Evolutionary conservation across 2,888 invertebrate genomes (phyloP), one percentile per base, ranked within the genome.

Genomic region (Campaea margaritaria): DNA sequence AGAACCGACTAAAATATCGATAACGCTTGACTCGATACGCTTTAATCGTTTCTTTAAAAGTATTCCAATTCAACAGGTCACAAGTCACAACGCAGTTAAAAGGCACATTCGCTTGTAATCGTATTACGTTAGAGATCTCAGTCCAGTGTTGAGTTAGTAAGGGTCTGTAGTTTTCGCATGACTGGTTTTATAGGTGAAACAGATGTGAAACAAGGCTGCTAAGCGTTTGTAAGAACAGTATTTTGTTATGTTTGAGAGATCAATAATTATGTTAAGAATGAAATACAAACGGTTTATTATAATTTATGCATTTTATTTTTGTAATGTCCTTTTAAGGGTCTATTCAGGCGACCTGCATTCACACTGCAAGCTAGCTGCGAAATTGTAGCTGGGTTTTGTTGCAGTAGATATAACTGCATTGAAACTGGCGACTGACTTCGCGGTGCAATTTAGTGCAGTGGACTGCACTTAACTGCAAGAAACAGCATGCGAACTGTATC

Each of bases 181-280:
- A 81, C 90, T 91, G 84, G 90, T 91, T 91, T 87, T 91, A 87
- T 87, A 91, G 90, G 88, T 91, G 91, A 78, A 91, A 90, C 89
- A 91, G 90, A 84, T 91, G 89, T 91, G 89, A 78, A 79, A 65
- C 42, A 75, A 75, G 78, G 74, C 75, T 82, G 82, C 73, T 75
- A 75, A 21, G 16, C 74, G 78, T 77, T 79, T 74, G 71, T 69
- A 64, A 68, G 67, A 88, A 85, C 88, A 89, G 88, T 90, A 88
- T 87, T 60, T 55, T 77, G 76, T 85, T 83, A 78, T 75, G 77
- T 80, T 81, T 79, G 72, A 76, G 74, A 72, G 75, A 80, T 76
- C 76, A 65, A 72, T 74, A 3, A 21, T 65, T 73, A 74, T 72
- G 61, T 66, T 75, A 62, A 75, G 70, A 69, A 75, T 69, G 66